Percentiles rank a stretch among this genome's conserved stretches.
phyloP scores from a whole-genome alignment of 2,113 vertebrate species.

The Jaculus jaculus region DNA sequence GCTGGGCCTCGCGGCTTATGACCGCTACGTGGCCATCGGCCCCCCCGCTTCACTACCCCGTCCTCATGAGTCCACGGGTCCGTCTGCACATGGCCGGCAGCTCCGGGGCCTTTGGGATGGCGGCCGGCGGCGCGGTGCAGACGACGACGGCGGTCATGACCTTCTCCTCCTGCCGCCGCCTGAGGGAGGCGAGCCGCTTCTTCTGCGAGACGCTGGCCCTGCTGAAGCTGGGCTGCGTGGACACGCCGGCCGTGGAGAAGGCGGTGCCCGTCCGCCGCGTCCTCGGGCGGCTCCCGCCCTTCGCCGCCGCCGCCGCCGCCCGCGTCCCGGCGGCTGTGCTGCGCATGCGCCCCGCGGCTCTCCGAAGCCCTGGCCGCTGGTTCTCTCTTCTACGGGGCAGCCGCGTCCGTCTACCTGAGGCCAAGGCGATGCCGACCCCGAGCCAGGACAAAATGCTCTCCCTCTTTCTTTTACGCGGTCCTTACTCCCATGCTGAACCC shows the following conservation, averaged over 20 bases:
- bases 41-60: slow-evolving; percentile 67
- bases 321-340: slow-evolving; percentile 50
- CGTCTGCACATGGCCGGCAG: slow-evolving; percentile 53
- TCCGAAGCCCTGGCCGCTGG: slow-evolving; percentile 60
- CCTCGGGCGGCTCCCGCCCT: slow-evolving; percentile 60
- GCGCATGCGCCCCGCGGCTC: background rate
- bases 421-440: slow-evolving; percentile 12
- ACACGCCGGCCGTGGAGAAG: slow-evolving; percentile 64
- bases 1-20: slow-evolving; percentile 74
- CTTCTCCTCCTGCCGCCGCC: slow-evolving; percentile 65
- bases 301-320: slow-evolving; percentile 53
- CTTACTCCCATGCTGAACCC: slow-evolving; percentile 67
- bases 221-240: slow-evolving; percentile 67
- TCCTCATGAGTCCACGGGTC: slow-evolving; percentile 63
- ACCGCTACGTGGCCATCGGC: slow-evolving; percentile 66
- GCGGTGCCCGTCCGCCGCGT: slow-evolving; percentile 46
- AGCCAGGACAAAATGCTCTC: slow-evolving; percentile 68
- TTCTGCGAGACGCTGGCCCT: slow-evolving; percentile 67
- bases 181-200: slow-evolving; percentile 61
- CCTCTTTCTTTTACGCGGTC: slow-evolving; percentile 64
- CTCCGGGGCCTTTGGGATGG: slow-evolving; percentile 64
- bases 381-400: slow-evolving; percentile 67
- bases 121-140: slow-evolving; percentile 64
- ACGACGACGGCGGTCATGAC: slow-evolving; percentile 60
- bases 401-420: slow-evolving; percentile 71